phyloP scores from a whole-genome alignment of 2,888 invertebrate genomes.

The Lordiphosa fenestrarum region DNA sequence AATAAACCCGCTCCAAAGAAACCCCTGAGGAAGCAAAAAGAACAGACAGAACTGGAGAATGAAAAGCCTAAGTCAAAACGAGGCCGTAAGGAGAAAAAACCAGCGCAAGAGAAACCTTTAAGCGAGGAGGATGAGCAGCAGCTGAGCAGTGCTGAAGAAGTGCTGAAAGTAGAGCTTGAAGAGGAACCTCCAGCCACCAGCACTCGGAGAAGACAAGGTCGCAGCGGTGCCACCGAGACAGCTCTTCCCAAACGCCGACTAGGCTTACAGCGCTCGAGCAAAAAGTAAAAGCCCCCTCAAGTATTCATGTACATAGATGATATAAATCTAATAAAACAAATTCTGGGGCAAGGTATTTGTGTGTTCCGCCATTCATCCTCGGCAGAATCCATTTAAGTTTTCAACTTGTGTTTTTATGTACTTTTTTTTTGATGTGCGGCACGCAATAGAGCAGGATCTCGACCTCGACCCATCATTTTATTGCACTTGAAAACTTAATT shows the following conservation, averaged over 20 bases:
- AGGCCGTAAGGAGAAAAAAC: too few species aligned
- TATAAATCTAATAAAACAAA: neutral
- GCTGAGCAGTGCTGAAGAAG: neutral
- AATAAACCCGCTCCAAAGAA: neutral
- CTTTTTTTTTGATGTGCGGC: conserved; percentile 61
- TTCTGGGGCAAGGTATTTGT: neutral
- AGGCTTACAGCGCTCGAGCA: conserved; percentile 17
- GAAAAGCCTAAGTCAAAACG: too few species aligned
- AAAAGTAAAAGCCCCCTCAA: conserved; percentile 8
- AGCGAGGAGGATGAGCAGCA: neutral
- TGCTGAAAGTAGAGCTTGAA: conserved; percentile 13
- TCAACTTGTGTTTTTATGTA: conserved; percentile 72
- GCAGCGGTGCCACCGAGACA: conserved; percentile 18
- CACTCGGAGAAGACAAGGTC: neutral
- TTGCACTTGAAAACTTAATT: conserved; percentile 79
- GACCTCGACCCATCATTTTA: conserved; percentile 69
- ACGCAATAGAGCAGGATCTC: conserved; percentile 53
- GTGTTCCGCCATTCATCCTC: conserved; percentile 18
- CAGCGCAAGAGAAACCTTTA: neutral
- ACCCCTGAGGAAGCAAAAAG: neutral
- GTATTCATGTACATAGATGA: too few species aligned
- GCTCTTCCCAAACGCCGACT: conserved; percentile 40
- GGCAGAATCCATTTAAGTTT: conserved; percentile 67
- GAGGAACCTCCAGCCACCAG: conserved; percentile 15
- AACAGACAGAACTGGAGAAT: too few species aligned